phyloP scores from a whole-genome alignment of 1,140 invertebrate species.

The Polypedilum pembai region DNA sequence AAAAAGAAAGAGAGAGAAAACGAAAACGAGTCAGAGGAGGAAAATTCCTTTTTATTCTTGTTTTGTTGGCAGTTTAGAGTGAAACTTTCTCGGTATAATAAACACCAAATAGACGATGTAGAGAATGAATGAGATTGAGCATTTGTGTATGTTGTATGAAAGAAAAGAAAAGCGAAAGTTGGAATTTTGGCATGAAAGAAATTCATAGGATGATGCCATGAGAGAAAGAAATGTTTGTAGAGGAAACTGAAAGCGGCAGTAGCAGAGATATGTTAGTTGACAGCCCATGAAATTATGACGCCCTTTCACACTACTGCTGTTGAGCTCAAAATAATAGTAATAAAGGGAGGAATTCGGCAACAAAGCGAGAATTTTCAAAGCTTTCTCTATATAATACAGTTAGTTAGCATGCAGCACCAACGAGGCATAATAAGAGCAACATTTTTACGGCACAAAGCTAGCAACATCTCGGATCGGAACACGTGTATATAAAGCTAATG shows the following conservation, averaged over 20 bases:
- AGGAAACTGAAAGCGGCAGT: neutral
- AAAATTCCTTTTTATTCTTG: conserved; percentile 6
- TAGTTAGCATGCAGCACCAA: conserved; percentile 1
- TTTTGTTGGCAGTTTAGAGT: conserved; percentile 11
- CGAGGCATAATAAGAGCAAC: neutral
- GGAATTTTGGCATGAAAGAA: neutral
- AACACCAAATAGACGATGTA: neutral
- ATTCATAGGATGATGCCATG: neutral
- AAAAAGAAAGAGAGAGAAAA: too few species aligned
- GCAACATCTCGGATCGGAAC: neutral
- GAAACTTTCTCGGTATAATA: conserved; percentile 5
- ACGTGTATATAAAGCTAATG: conserved; percentile 22
- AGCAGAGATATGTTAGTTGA: neutral
- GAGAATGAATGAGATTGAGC: neutral
- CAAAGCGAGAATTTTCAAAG: neutral
- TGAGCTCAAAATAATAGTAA: neutral
- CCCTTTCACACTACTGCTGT: neutral
- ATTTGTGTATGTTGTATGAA: neutral
- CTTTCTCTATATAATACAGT: neutral
- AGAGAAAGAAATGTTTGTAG: neutral
- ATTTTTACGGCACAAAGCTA: neutral
- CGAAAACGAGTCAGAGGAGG: neutral
- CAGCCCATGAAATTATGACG: conserved; percentile 16
- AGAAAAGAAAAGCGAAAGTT: conserved; percentile 12
- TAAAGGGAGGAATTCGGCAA: neutral